Conservation (phyloP, 2,797 vertebrate species). For the Morelia viridis region DNA sequence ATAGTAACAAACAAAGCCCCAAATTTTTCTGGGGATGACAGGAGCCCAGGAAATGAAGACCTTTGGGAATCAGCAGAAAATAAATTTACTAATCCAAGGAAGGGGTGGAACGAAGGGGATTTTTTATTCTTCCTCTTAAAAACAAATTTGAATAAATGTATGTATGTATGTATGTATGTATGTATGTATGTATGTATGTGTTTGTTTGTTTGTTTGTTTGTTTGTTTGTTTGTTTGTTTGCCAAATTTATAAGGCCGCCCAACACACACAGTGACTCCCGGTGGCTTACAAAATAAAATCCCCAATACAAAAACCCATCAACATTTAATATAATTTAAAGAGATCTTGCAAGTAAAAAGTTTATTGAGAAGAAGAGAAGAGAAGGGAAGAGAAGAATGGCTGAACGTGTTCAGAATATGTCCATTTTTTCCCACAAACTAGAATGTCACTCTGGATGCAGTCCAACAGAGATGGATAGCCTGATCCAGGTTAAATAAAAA, state of each 20-base stretch:
- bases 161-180: too few relatives aligned
- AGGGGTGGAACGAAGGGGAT: background rate
- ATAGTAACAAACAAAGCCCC: slow-evolving; percentile 66
- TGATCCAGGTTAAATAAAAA: background rate
- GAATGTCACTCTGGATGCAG: background rate
- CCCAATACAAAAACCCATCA: too few relatives aligned
- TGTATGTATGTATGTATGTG: too few relatives aligned
- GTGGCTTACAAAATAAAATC: too few relatives aligned
- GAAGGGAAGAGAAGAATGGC: background rate
- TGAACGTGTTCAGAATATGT: background rate
- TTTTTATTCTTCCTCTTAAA: slow-evolving; percentile 10
- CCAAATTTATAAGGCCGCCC: too few relatives aligned
- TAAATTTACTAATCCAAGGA: slow-evolving; percentile 21
- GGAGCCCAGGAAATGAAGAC: slow-evolving; percentile 67
- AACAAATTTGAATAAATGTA: slow-evolving; percentile 6
- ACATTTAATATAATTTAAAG: background rate
- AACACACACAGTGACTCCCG: too few relatives aligned
- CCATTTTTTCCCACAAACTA: background rate
- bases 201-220: too few relatives aligned
- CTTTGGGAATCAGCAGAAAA: slow-evolving; percentile 61
- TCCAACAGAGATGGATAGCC: background rate
- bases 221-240: too few relatives aligned
- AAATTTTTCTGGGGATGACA: slow-evolving; percentile 69
- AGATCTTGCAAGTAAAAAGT: slow-evolving; percentile 13
- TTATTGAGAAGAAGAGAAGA: slow-evolving; percentile 1